These are phyloP conservation scores for Pomatorhinus ruficollis DNA, from an alignment of 2,113 vertebrate species.

Conservation along the genomic window DNA sequence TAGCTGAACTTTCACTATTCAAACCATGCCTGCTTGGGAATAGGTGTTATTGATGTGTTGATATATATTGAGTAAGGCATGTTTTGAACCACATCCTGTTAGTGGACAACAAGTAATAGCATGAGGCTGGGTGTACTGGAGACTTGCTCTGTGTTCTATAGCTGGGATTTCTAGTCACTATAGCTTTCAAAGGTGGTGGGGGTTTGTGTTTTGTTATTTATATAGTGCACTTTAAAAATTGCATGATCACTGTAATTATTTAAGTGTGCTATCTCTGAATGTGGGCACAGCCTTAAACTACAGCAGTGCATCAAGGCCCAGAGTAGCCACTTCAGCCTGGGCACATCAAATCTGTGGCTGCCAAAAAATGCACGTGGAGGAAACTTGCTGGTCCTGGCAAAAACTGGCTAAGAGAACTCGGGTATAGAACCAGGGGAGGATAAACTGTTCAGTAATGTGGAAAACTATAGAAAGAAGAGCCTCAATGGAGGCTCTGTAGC, in stretches of 20 bases:
- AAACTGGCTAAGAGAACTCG: rapidly evolving
- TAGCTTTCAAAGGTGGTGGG: neutral
- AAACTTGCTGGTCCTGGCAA: neutral
- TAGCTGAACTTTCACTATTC: neutral
- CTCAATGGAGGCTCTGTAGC: neutral
- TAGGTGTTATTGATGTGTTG: neutral
- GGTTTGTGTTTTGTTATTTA: neutral
- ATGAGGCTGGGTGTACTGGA: neutral
- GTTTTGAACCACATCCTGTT: neutral
- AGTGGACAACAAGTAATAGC: neutral
- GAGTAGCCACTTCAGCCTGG: neutral
- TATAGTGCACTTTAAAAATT: neutral
- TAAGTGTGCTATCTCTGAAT: neutral
- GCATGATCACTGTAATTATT: neutral
- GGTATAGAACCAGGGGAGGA: neutral
- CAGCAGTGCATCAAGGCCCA: neutral
- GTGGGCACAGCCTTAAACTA: neutral
- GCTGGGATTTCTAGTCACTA: neutral
- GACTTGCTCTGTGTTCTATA: neutral
- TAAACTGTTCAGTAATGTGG: neutral
- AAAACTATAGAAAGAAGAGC: neutral
- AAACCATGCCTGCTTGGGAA: neutral
- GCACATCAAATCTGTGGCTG: neutral
- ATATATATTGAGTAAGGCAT: neutral
- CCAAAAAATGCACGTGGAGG: neutral